Conservation (phyloP, 2,888 invertebrate genomes). For the Philereme transversata region DNA sequence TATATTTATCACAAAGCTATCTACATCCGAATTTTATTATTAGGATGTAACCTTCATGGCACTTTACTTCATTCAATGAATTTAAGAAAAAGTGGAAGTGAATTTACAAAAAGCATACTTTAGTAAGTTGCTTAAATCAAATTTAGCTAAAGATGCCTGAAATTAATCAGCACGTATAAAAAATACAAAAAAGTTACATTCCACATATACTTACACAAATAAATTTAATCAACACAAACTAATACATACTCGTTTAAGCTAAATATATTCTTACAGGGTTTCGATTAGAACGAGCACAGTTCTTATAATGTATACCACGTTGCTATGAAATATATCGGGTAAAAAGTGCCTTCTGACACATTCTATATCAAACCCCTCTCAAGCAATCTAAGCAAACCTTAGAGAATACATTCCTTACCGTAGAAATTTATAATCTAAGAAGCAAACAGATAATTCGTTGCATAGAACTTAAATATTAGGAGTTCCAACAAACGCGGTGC, state of each 20-base stretch:
- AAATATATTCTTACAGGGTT: too few species aligned
- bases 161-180: constrained; percentile 3
- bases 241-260: neutral
- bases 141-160: neutral
- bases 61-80: constrained; percentile 2
- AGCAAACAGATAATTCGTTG: too few species aligned
- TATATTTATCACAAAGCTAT: constrained; percentile 15
- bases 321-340: too few species aligned
- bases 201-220: neutral
- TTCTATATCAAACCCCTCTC: too few species aligned
- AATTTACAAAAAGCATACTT: neutral
- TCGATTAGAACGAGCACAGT: too few species aligned
- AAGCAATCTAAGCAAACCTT: too few species aligned
- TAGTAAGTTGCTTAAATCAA: neutral
- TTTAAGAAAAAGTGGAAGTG: neutral
- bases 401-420: too few species aligned
- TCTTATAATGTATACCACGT: too few species aligned
- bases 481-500: too few species aligned
- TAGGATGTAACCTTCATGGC: constrained; percentile 12
- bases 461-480: too few species aligned
- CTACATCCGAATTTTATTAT: constrained; percentile 3
- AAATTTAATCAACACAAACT: neutral
- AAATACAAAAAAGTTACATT: constrained; percentile 2
- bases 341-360: too few species aligned
- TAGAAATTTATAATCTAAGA: too few species aligned